Base-by-base conservation (phyloP, 2,113 vertebrate genomes). In the Cryptomyrus ogoouensis region DNA sequence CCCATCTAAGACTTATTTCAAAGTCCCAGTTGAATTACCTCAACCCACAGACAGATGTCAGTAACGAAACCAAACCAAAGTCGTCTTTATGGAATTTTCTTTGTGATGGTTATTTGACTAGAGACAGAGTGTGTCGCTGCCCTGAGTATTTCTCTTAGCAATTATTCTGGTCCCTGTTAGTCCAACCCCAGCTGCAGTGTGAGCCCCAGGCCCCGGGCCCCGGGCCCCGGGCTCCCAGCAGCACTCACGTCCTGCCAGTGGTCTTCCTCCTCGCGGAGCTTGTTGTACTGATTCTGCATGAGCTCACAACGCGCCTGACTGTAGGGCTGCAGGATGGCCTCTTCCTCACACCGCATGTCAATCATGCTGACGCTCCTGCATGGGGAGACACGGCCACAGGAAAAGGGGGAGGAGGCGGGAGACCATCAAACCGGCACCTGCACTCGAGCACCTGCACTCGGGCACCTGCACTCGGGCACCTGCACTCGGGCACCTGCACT, bases 191-290 rank as follows among this genome's bases (percentile, higher is more conserved):
- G n/a, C 24, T 1, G 58, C n/a, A 66, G n/a, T 10, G 24, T 27
- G 58, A 66, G 56, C 56, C 21, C 21, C 56, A 8, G 56, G 21
- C 56, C 21, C n/a, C n/a, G n/a, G 13, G 42, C 44, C 35, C 52
- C 83, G 17, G 39, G 4, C n/a, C 24, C n/a, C 15, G 17, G 13
- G 42, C 44, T 49, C 46, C 27, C 17, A 4, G 19, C 77, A 49
- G 47, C 31, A 89, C 97, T 98, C 94, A 99, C 98, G 31, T 97
- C 96, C 94, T 97, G 98, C 98, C 98, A 99, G 85, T 96, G 97
- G 94, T 98, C 97, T 86, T 99, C 98, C 0, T 99, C 98, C 89
- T 98, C 98, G 84, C 94, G 94, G 88, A 97, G 95, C 91, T 95
- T 96, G 95, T 93, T 97, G 94, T 97, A 95, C 90, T 98, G 92